Evolutionary conservation across 2,888 invertebrate genomes (phyloP).

Genomic region (Beris chalybata): DNA sequence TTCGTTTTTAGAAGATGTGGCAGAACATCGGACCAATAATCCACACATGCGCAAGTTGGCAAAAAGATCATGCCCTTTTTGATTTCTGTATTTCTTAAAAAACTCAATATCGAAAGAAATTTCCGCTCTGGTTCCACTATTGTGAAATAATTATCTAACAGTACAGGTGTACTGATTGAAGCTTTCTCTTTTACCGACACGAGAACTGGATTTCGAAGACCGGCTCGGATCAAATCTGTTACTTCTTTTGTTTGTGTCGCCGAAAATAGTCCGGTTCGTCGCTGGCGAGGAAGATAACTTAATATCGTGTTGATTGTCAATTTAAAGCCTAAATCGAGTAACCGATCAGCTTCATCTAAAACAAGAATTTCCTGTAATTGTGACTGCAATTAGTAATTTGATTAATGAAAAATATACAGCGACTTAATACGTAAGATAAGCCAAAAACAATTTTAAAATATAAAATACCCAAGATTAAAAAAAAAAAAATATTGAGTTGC

Average conservation of each 20-base stretch:
- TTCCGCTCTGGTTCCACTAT: constrained; percentile 80
- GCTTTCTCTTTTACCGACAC: constrained; percentile 89
- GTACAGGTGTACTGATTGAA: constrained; percentile 69
- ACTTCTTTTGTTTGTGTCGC: constrained; percentile 97
- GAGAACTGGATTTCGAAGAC: constrained; percentile 88
- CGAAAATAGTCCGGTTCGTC: constrained; percentile 97
- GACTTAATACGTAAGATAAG: too few species aligned
- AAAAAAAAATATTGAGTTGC: too few species aligned
- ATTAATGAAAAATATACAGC: too few species aligned
- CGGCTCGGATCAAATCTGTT: constrained; percentile 87
- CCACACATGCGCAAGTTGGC: constrained; percentile 94
- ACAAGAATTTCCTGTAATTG: constrained; percentile 78
- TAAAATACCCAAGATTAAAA: too few species aligned
- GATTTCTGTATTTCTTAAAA: constrained; percentile 65
- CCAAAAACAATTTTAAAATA: too few species aligned
- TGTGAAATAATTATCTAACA: constrained; percentile 78
- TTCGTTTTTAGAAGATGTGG: constrained; percentile 60
- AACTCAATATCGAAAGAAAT: constrained; percentile 74
- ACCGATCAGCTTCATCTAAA: constrained; percentile 94
- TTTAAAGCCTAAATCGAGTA: constrained; percentile 91
- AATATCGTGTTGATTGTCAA: constrained; percentile 83
- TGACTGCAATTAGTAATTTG: too few species aligned
- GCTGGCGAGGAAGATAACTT: constrained; percentile 85
- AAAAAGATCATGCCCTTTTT: constrained; percentile 80
- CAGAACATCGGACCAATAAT: constrained; percentile 81